Evolutionary conservation across 2,888 invertebrate species (phyloP).

Genomic region (Chrysolina haemoptera): DNA sequence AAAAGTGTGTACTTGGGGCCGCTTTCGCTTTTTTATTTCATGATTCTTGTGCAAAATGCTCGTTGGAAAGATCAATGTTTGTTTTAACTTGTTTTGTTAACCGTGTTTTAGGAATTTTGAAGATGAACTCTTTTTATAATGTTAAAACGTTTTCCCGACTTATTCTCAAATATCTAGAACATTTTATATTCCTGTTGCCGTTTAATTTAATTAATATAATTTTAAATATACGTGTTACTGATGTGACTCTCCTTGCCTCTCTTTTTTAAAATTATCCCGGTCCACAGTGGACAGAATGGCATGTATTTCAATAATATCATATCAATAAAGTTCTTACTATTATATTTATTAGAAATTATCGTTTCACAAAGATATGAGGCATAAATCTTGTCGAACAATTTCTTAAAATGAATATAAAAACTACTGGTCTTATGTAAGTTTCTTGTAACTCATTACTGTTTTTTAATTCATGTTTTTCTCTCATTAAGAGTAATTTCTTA

Average conservation of each 20-base stretch:
- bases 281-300: too few relatives aligned
- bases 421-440: not conserved
- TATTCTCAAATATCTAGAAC: slow-evolving; percentile 31
- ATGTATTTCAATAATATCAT: slow-evolving; percentile 23
- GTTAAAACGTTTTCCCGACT: slow-evolving; percentile 28
- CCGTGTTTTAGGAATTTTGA: not conserved
- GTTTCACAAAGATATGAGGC: not conserved
- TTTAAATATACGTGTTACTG: slow-evolving; percentile 30
- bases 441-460: too few relatives aligned
- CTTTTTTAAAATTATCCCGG: slow-evolving; percentile 9
- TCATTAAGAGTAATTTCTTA: too few relatives aligned
- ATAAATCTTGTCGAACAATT: not conserved
- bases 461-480: too few relatives aligned
- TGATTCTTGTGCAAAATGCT: slow-evolving; percentile 27
- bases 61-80: slow-evolving; percentile 3
- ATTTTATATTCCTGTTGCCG: slow-evolving; percentile 32
- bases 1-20: slow-evolving; percentile 21
- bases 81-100: slow-evolving; percentile 19
- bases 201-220: slow-evolving; percentile 20
- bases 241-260: too few relatives aligned
- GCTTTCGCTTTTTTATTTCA: slow-evolving; percentile 29
- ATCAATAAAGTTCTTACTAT: not conserved
- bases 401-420: slow-evolving; percentile 8
- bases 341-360: not conserved
- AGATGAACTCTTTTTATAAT: slow-evolving; percentile 4